A percentile compares a stretch with the other conserved stretches of the same genome.
These are phyloP conservation scores for Natrix natrix DNA, from an alignment of 2,797 vertebrate species.

Conservation along the genomic window DNA sequence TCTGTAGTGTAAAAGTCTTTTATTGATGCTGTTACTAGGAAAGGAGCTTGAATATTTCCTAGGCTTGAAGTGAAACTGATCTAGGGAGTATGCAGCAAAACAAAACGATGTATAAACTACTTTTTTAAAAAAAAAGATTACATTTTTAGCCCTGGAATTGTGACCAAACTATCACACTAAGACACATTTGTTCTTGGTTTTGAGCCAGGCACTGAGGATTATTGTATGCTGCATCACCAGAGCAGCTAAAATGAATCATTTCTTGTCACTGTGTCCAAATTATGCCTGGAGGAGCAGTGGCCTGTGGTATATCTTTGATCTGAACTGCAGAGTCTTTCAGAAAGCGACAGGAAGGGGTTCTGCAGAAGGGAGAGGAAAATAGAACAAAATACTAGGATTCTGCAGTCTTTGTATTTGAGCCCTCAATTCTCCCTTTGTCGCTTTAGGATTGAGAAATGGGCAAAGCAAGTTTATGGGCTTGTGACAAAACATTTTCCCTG, in stretches of 20 bases:
- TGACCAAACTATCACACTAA: neutral
- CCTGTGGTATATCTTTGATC: neutral
- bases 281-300: neutral
- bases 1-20: neutral
- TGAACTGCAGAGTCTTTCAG: neutral
- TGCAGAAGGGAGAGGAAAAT: neutral
- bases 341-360: neutral
- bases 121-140: neutral
- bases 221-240: neutral
- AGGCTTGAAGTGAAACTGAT: neutral
- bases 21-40: conserved; percentile 1
- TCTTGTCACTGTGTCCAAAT: neutral
- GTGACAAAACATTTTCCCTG: neutral
- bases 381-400: neutral
- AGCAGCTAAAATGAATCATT: neutral
- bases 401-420: neutral
- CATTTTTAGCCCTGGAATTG: neutral
- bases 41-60: neutral
- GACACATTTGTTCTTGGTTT: conserved; percentile 9
- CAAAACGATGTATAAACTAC: neutral
- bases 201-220: neutral
- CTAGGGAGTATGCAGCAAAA: neutral
- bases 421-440: neutral
- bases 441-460: neutral
- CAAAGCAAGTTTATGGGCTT: neutral